phyloP scores from a whole-genome alignment of 2,888 invertebrate genomes.

The Apoda limacodes region DNA sequence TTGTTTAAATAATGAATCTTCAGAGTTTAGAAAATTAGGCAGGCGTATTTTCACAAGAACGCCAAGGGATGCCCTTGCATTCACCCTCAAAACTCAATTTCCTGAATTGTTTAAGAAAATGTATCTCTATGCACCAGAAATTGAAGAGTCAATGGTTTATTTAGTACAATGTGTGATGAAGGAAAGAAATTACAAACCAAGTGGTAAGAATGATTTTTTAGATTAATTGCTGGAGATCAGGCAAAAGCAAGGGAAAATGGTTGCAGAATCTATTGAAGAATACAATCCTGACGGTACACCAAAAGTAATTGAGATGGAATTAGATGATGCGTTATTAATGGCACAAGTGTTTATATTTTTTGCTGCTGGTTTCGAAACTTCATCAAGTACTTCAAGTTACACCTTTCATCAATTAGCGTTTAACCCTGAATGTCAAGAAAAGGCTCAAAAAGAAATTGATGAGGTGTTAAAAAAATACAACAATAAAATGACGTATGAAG shows the following conservation, averaged over 20 bases:
- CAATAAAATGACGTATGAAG: too few species aligned
- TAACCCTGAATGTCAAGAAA: conserved; percentile 14
- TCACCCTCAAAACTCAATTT: conserved; percentile 39
- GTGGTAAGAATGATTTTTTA: conserved; percentile 52
- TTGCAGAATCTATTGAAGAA: conserved; percentile 44
- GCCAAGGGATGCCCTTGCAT: too few species aligned
- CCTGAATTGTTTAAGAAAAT: conserved; percentile 44
- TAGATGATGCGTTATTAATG: conserved; percentile 41
- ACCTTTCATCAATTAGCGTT: conserved; percentile 24
- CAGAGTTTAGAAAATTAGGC: conserved; percentile 47
- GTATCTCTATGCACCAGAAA: conserved; percentile 33
- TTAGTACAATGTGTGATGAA: conserved; percentile 40
- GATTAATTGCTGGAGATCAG: conserved; percentile 47
- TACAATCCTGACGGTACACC: conserved; percentile 40
- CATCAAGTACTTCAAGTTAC: conserved; percentile 27
- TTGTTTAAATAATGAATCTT: conserved; percentile 42
- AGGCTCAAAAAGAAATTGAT: conserved; percentile 10
- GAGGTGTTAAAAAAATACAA: conserved; percentile 10
- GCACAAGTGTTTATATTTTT: conserved; percentile 20
- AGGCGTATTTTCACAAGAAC: conserved; percentile 44
- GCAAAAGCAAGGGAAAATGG: conserved; percentile 43
- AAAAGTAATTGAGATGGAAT: conserved; percentile 37
- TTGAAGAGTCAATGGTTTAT: conserved; percentile 35
- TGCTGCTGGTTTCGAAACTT: conserved; percentile 32
- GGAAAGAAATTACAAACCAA: too few species aligned